phyloP scores from a whole-genome alignment of 2,888 invertebrate genomes.

The Thysanoteuthis rhombus region DNA sequence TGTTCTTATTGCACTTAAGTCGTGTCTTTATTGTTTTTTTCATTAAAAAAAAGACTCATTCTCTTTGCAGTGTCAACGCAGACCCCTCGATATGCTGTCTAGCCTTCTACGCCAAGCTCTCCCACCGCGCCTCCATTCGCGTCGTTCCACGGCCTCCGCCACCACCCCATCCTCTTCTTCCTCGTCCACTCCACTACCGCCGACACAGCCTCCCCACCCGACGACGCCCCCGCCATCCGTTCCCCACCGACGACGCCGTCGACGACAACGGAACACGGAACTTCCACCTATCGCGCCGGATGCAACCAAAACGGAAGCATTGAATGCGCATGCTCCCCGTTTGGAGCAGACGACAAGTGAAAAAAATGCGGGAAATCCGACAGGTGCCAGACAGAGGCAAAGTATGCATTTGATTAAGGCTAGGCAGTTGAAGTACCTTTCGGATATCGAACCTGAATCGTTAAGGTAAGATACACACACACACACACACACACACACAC shows the following conservation, averaged over 20 bases:
- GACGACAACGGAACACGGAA: background rate
- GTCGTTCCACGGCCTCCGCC: background rate
- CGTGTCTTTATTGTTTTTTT: too few species aligned
- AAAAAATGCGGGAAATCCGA: background rate
- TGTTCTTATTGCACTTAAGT: too few species aligned
- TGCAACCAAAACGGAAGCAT: background rate
- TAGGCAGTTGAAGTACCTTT: background rate
- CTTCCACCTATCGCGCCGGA: background rate
- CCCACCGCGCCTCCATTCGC: background rate
- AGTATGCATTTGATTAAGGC: background rate
- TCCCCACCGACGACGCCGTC: background rate
- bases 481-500: background rate
- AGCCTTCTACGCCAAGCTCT: background rate
- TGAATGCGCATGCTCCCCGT: background rate
- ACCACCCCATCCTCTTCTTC: background rate
- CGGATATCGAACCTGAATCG: background rate
- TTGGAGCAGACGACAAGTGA: background rate
- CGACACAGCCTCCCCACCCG: too few species aligned
- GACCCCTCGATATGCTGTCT: conserved; percentile 13
- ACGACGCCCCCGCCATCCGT: background rate
- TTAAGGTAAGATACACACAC: background rate
- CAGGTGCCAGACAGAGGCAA: background rate
- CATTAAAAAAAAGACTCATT: background rate
- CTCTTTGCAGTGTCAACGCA: background rate
- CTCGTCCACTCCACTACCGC: background rate